Evolutionary conservation across 2,888 invertebrate species (phyloP), one percentile per base, ranked within the genome.

Genomic region (Latrodectus hesperus): DNA sequence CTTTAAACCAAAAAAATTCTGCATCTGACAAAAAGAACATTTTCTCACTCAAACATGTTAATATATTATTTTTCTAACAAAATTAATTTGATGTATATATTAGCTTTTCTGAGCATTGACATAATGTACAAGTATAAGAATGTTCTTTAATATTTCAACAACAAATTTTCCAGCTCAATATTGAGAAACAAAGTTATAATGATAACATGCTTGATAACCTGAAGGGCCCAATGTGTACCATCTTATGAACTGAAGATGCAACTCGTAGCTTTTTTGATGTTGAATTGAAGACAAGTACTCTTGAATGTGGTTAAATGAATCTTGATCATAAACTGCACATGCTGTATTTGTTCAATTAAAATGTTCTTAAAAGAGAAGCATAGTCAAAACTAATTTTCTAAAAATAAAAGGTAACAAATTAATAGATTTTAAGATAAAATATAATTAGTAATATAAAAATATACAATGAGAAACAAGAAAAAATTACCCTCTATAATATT

Each of bases 331-430:
- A 8, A 89, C 89, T 22, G 89, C 86, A 73, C 89, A 84, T 16
- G 89, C 89, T 64, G 89, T 87, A 73, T 89, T 89, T 52, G 89
- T 89, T 64, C 87, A 53, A 70, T 84, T 84, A 49, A 89, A 89
- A 51, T 87, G 89, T 49, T 89, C 88, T 53, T 64, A 73, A 38
- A 38, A 38, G 38, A 38, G 2, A 38, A 38, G 4, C 38, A 3
- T 38, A 6, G 2, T 6, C 1, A 38, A 38, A 38, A 38, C 6
- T 38, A 38, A 38, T 38, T 38, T 38, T 38, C 6, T 38, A 38
- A 38, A 38, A 38, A 38, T 4, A 38, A 6, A 38, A 38, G 4
- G 0, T 38, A 6, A 38, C 5, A 6, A 38, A 3, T 38, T 6
- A 6, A 38, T 6, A 1, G 38, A 38, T 0, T 22, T 22, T 38